A percentile compares a stretch with the other conserved stretches of the same genome.
Conservation (phyloP, 2,888 invertebrate genomes). For the Plagodis dolabraria region DNA sequence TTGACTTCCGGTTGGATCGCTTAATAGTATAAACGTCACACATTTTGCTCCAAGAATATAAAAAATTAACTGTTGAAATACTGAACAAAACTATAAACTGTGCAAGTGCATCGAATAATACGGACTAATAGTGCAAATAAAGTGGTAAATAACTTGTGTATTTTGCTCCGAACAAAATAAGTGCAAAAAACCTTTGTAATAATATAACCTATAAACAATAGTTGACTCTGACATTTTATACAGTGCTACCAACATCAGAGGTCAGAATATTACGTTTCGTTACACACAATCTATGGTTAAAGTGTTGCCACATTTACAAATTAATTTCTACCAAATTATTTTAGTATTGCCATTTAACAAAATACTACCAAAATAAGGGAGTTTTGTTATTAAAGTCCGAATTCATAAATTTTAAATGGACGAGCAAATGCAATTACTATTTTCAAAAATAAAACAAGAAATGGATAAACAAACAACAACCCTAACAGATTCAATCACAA, state of each 20-base stretch:
- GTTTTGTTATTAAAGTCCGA: not conserved
- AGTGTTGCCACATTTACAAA: constrained; percentile 3
- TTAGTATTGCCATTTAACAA: constrained; percentile 6
- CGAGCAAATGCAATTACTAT: constrained; percentile 19
- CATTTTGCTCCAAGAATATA: constrained; percentile 5
- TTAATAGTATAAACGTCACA: constrained; percentile 3
- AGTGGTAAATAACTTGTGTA: constrained; percentile 4
- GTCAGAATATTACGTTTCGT: constrained; percentile 7
- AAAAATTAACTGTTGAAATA: constrained; percentile 1
- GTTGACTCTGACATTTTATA: constrained; percentile 1
- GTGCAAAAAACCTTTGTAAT: constrained; percentile 3
- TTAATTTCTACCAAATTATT: constrained; percentile 5
- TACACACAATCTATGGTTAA: constrained; percentile 3
- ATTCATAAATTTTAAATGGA: constrained; percentile 12
- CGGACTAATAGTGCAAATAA: constrained; percentile 5
- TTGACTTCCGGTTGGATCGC: constrained; percentile 4
- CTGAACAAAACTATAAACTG: constrained; percentile 8
- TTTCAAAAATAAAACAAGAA: constrained; percentile 16
- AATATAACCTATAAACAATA: constrained; percentile 1
- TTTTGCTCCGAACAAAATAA: constrained; percentile 2
- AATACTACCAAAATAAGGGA: too few relatives aligned
- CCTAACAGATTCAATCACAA: constrained; percentile 12
- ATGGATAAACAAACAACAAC: constrained; percentile 23
- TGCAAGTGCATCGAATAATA: constrained; percentile 6
- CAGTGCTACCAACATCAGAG: constrained; percentile 6